A percentile compares a stretch with the other conserved stretches of the same genome.
Conservation (phyloP, 2,113 vertebrate species). For the Pseudonaja textilis region DNA sequence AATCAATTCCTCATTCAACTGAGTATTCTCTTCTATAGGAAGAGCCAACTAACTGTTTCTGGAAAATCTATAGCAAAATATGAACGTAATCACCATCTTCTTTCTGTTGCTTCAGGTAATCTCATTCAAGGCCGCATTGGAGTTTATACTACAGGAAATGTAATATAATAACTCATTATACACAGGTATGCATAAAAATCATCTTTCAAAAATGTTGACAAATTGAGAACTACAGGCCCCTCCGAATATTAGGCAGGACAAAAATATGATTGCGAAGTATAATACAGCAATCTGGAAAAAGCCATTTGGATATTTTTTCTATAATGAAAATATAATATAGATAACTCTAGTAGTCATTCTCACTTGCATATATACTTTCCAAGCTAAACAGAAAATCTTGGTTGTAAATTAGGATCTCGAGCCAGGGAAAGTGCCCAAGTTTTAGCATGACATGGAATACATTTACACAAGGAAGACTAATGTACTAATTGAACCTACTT, state of each 20-base stretch:
- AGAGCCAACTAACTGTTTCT: neutral
- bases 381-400: neutral
- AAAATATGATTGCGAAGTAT: neutral
- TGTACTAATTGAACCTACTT: neutral
- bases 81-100: neutral
- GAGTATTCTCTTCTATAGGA: neutral
- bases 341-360: neutral
- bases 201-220: neutral
- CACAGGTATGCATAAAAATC: neutral
- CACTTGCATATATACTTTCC: neutral
- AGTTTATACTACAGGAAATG: neutral
- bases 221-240: neutral
- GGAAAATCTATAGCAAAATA: neutral
- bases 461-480: neutral
- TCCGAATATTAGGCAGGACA: neutral
- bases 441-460: neutral
- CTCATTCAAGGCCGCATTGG: neutral
- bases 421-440: neutral
- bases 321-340: neutral
- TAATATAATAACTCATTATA: neutral
- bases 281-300: neutral
- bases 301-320: neutral
- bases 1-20: neutral
- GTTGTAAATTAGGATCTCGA: neutral
- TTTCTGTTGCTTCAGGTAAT: neutral